Evolutionary conservation across 2,113 vertebrate species (phyloP), one percentile per base, ranked within the genome.

Genomic region (Butorides virescens): DNA sequence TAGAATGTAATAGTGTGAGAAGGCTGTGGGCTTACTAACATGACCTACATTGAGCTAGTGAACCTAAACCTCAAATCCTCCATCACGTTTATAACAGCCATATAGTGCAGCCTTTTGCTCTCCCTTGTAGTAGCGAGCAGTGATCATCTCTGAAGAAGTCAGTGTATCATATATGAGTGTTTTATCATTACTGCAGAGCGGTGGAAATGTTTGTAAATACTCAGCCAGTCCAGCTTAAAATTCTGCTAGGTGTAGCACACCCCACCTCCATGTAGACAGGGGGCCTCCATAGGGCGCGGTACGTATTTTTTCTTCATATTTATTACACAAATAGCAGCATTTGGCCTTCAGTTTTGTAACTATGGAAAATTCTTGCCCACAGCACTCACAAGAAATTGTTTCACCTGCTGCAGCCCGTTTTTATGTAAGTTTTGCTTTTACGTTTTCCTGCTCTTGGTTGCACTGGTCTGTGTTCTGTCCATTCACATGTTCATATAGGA

Each of bases 51-150:
- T 14, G 29, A 89, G 23, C 8, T 55, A 50, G 19, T 1, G 5
- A 80, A 79, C 34, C 53, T 63, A 39, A 75, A n/a, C 11, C 32
- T 70, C 37, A 71, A 11, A 16, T 58, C 9, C 44, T 62, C 32
- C 0, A 0, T 70, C 44, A 15, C 0, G 0, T 36, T 7, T 32
- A 5, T 52, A 47, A 58, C 36, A 82, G 44, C 36, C 13, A 5
- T 53, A 44, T 3, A 34, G n/a, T 9, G 39, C 29, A 49, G 36
- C 27, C 36, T 85, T 88, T 62, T 82, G 13, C 32, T 61, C 30
- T 88, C 39, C 42, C 30, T 34, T 19, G 13, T 29, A 22, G 22
- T 1, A 17, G 50, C 30, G 21, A 72, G 27, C 15, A 61, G 8
- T 18, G 16, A 36, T 22, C 15, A n/a, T 10, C 49, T 82, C 49